Evolutionary conservation across 2,797 vertebrate genomes (phyloP), one percentile per base, ranked within the genome.

Genomic region (Psittacula echo): DNA sequence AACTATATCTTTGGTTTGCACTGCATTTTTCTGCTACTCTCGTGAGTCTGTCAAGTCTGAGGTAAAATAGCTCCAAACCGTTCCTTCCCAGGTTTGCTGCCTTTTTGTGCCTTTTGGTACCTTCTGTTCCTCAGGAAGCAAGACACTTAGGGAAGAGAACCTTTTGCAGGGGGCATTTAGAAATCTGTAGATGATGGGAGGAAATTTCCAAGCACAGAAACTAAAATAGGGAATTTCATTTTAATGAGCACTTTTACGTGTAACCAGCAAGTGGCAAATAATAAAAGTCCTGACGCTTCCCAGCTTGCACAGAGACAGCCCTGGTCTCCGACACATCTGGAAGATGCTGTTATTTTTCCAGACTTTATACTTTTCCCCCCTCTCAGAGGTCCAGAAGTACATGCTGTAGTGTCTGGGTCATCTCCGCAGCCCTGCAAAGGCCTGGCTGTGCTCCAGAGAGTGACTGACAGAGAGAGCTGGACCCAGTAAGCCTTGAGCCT

Each of bases 371-470:
- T 85, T 84, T 24, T 12, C 8, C 18, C 30, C 15, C 8, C 34
- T 42, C 56, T 58, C 74, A 54, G 72, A 75, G 72, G 87, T 81
- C 29, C 85, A 85, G 44, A 73, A 92, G 13, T 61, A 10, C 1
- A 2, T 60, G 50, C 56, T 81, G 68, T 54, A 74, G 44, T 64
- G 86, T 87, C 77, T 79, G 77, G 87, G 86, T 83, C 88, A 87
- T 72, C 75, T 86, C 60, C 15, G 24, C 75, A 91, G 18, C 79
- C 56, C 60, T 73, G 73, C 88, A 79, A 47, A 79, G 53, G 82
- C 48, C 71, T 96, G 94, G 95, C 91, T 89, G 48, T 61, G 64
- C 72, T 95, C 96, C 89, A 93, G 71, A 70, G 66, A 47, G 70
- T 93, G 88, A 85, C 37, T 95, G 93, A 58, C 30, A 17, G 66